These are phyloP conservation scores for Prietella phreatophila DNA, from an alignment of 2,113 vertebrate species.

Conservation along the genomic window DNA sequence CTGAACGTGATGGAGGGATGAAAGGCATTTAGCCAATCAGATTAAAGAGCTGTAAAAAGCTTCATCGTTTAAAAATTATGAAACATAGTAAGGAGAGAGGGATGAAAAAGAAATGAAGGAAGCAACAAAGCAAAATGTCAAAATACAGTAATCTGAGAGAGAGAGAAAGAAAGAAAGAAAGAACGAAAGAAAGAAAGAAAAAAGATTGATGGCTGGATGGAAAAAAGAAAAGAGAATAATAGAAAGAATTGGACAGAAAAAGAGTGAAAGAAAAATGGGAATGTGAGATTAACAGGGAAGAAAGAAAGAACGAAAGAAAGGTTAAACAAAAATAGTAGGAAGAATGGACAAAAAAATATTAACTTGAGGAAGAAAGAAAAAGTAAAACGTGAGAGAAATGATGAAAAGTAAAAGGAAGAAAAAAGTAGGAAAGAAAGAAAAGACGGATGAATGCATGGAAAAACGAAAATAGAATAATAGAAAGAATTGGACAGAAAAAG, in stretches of 20 bases:
- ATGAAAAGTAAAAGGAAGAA: too few relatives aligned
- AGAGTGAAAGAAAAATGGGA: neutral
- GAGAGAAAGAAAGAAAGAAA: neutral
- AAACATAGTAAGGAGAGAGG: neutral
- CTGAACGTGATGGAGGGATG: neutral
- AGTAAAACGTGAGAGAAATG: too few relatives aligned
- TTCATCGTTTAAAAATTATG: neutral
- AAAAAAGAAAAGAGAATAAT: neutral
- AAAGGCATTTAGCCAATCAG: neutral
- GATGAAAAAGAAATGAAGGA: neutral
- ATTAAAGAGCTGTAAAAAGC: neutral
- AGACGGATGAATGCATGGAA: too few relatives aligned
- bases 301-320: neutral
- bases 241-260: neutral
- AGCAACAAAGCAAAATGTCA: neutral
- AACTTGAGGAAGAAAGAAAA: too few relatives aligned
- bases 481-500: too few relatives aligned
- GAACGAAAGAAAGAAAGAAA: too few relatives aligned
- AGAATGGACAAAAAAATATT: too few relatives aligned
- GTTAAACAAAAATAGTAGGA: too few relatives aligned
- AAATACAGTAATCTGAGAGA: neutral
- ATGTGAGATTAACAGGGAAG: too few relatives aligned
- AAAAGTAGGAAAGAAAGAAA: too few relatives aligned
- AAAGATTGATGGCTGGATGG: neutral
- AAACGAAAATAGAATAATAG: too few relatives aligned